phyloP scores from a whole-genome alignment of 2,113 vertebrate species.

The Rana temporaria region DNA sequence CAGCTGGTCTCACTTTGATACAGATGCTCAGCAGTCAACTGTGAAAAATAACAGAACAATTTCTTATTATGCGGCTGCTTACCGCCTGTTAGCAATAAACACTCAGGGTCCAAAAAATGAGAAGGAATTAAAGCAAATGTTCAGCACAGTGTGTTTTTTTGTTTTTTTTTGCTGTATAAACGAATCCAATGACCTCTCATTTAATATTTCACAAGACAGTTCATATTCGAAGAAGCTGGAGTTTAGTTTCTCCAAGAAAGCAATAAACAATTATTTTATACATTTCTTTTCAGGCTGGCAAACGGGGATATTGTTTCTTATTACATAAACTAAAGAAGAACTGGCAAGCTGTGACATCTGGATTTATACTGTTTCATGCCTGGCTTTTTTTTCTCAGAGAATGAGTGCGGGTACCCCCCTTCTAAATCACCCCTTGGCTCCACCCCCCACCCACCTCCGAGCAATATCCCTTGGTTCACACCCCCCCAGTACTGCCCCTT shows the following conservation, averaged over 20 bases:
- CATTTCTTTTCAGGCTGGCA: not conserved
- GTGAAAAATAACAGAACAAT: slow-evolving; percentile 40
- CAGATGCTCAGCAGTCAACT: slow-evolving; percentile 37
- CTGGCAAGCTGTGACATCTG: too few relatives aligned
- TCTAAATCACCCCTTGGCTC: too few relatives aligned
- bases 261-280: not conserved
- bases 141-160: slow-evolving; percentile 27
- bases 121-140: slow-evolving; percentile 29
- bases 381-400: too few relatives aligned
- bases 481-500: too few relatives aligned
- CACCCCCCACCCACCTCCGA: too few relatives aligned
- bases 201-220: slow-evolving; percentile 8
- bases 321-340: not conserved
- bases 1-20: slow-evolving; percentile 25
- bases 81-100: slow-evolving; percentile 27
- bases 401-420: too few relatives aligned
- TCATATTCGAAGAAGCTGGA: slow-evolving; percentile 10
- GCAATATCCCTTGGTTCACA: too few relatives aligned
- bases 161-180: not conserved
- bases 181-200: slow-evolving; percentile 5
- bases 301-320: not conserved
- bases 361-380: too few relatives aligned
- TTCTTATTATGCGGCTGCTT: slow-evolving; percentile 12
- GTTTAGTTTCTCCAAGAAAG: not conserved
- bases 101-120: slow-evolving; percentile 8